Evolutionary conservation across 2,113 vertebrate species (phyloP).

Genomic region (Sylvilagus bachmani): DNA sequence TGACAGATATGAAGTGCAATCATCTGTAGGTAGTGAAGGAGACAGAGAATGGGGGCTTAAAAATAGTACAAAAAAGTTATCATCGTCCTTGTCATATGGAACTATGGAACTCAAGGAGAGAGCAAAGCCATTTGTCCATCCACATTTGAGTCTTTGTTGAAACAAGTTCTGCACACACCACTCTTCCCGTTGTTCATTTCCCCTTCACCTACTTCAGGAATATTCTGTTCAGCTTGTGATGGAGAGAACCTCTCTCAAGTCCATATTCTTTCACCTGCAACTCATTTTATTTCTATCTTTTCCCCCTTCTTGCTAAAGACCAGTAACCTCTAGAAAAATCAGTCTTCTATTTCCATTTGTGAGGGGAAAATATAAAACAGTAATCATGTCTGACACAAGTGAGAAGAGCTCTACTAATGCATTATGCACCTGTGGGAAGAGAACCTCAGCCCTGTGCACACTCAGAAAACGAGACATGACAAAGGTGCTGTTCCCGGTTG

Average conservation of each 20-base stretch:
- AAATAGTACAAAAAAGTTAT: neutral
- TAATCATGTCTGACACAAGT: neutral
- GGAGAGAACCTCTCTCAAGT: neutral
- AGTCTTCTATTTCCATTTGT: neutral
- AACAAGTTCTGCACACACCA: neutral
- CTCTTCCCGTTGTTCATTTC: fast-evolving
- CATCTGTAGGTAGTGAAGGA: neutral
- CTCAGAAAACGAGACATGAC: neutral
- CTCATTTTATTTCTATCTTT: neutral
- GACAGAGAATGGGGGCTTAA: neutral
- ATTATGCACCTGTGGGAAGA: fast-evolving
- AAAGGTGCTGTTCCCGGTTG: too few species aligned
- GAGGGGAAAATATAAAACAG: neutral
- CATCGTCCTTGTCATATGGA: neutral
- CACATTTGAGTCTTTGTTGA: neutral
- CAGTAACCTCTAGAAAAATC: neutral
- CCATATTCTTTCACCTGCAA: neutral
- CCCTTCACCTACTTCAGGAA: fast-evolving
- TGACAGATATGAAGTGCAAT: neutral
- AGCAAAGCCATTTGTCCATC: neutral
- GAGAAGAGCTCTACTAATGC: fast-evolving
- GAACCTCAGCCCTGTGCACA: neutral
- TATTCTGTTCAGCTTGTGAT: too few species aligned
- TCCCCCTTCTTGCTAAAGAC: neutral
- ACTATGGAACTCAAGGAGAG: neutral